Evolutionary conservation across 2,888 invertebrate species (phyloP).

Genomic region (Chrysodeixis includens): DNA sequence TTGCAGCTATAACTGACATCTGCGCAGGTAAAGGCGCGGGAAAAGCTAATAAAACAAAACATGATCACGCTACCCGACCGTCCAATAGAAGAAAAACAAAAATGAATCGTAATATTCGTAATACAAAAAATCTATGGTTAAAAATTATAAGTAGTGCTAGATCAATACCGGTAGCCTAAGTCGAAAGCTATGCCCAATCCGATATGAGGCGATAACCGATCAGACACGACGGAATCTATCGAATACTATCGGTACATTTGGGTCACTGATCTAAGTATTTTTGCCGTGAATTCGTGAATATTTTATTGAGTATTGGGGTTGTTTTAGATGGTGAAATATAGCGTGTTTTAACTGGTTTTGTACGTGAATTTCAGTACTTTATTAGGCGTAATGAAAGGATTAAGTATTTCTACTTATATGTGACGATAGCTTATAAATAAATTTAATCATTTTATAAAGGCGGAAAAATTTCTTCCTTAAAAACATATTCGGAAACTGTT

Average conservation of each 20-base stretch:
- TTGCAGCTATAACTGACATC: too few species aligned
- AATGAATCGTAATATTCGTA: too few species aligned
- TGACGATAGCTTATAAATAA: too few species aligned
- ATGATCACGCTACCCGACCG: conserved; percentile 31
- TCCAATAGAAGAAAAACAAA: conserved; percentile 35
- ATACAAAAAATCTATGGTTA: conserved; percentile 27
- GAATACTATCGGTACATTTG: conserved; percentile 39
- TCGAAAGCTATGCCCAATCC: conserved; percentile 47
- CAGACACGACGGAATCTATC: conserved; percentile 29
- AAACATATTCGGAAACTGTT: too few species aligned
- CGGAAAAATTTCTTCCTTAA: too few species aligned
- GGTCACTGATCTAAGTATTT: conserved; percentile 57
- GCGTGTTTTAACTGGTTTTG: too few species aligned
- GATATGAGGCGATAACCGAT: conserved; percentile 45
- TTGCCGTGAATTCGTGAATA: conserved; percentile 43
- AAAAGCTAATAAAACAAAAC: conserved; percentile 11
- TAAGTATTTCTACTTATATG: too few species aligned
- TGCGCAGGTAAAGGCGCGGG: too few species aligned
- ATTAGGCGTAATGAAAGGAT: too few species aligned
- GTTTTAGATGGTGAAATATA: too few species aligned
- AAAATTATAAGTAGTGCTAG: conserved; percentile 29
- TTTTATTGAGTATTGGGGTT: conserved; percentile 21
- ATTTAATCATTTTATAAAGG: too few species aligned
- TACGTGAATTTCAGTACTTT: too few species aligned
- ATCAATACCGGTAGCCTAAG: conserved; percentile 43